Evolutionary conservation across 2,113 vertebrate genomes (phyloP).

Genomic region (Lophius piscatorius): DNA sequence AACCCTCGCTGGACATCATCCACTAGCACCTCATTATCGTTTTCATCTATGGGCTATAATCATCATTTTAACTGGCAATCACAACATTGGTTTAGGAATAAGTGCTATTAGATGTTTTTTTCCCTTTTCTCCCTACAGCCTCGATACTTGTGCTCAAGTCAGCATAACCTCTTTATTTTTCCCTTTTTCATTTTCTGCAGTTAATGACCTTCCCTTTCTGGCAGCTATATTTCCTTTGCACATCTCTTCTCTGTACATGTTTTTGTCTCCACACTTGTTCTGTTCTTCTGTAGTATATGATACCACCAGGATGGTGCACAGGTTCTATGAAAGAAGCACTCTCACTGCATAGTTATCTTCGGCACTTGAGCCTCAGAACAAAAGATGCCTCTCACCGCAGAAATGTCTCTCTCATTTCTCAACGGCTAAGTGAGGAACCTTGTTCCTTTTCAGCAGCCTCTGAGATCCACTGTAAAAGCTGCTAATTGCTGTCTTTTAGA

Average conservation of each 20-base stretch:
- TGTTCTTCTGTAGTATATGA: neutral
- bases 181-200: neutral
- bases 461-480: constrained; percentile 36
- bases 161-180: neutral
- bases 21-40: too few relatives aligned
- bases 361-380: constrained; percentile 23
- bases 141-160: neutral
- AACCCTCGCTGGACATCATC: too few relatives aligned
- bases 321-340: constrained; percentile 24
- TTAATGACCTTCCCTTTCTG: neutral
- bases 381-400: constrained; percentile 19
- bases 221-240: constrained; percentile 4
- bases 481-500: constrained; percentile 57
- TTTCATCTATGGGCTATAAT: too few relatives aligned
- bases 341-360: constrained; percentile 17
- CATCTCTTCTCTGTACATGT: constrained; percentile 5
- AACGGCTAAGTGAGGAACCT: constrained; percentile 25
- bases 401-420: constrained; percentile 34
- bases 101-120: neutral
- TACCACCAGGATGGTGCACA: constrained; percentile 4
- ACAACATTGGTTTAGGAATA: neutral
- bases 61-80: neutral
- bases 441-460: constrained; percentile 39
- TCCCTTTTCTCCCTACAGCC: neutral
- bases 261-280: too few relatives aligned